Base-by-base conservation (phyloP, 2,113 vertebrate genomes). In the Poecile atricapillus region DNA sequence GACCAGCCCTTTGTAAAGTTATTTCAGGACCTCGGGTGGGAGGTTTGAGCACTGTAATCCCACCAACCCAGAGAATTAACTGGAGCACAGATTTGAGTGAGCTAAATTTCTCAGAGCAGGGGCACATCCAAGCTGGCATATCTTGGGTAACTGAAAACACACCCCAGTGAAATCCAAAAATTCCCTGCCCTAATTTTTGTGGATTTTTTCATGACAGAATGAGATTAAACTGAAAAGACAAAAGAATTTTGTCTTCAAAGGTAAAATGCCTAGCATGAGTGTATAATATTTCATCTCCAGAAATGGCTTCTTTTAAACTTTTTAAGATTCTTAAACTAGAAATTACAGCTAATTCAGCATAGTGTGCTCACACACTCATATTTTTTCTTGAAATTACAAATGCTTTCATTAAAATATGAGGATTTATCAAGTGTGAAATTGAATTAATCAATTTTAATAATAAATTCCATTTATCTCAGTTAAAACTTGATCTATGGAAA, bases 401-500 rank as follows among this genome's bases (percentile, higher is more conserved):
- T 80, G 11, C 30, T 74, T 83, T 78, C 44, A 88, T 84, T 90
- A 90, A 87, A 81, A 81, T 83, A 94, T 30, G 14, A 96, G 93
- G 89, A 78, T 52, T 28, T 67, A 90, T 59, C 47, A 87, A 93
- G 50, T 78, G 33, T 89, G 60, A 94, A 95, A 86, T 78, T 35
- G 35, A 95, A 93, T 86, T 83, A 90, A 94, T 90, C 64, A 67
- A 68, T 95, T 90, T 90, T 90, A 74, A 87, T 94, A 81, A 92
- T 84, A 94, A 96, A 87, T 90, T 90, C 35, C 13, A 95, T 81
- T 87, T 75, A 88, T 75, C 75, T 88, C 25, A 30, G 60, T 82
- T 86, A 96, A 94, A 90, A 83, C 9, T 71, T 92, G 82, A 95
- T 95, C 47, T 88, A 19, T 60, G 59, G 85, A 81, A 92, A 80